Evolutionary conservation across 2,888 invertebrate species (phyloP), one percentile per base, ranked within the genome.

Genomic region (Lasiommata megera): DNA sequence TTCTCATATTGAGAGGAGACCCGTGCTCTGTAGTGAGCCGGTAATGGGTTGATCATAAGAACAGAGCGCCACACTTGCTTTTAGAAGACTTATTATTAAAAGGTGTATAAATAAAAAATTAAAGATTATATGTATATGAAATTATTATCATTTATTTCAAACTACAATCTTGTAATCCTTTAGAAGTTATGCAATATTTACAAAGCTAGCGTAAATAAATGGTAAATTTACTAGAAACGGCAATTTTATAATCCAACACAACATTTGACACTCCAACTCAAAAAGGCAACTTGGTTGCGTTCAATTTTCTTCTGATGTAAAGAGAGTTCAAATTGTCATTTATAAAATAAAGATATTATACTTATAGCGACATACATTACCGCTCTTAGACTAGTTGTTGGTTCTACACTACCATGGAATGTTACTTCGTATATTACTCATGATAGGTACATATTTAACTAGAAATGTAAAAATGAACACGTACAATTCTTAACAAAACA

Each of bases 381-480:
- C 80, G 79, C 80, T 77, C 82, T 71, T 84, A 87, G 88, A 89
- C 89, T 89, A 89, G 88, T 73, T 79, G 77, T 74, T 78, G 82
- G 78, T 82, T 69, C 76, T 79, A 81, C 73, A 67, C 79, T 82
- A 81, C 76, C 78, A 77, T 77, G 86, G 85, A 87, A 85, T 84
- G 84, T 82, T 73, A 74, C 69, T 72, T 65, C 54, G 65, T 67
- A 67, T 69, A 70, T 73, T 73, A 76, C 71, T 73, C 73, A 77
- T 71, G 72, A 78, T 79, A 79, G 79, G 80, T 74, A 80, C 72
- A 73, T 68, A 69, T 68, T 73, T 73, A 65, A 74, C 74, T 76
- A 79, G 65, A 80, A 67, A 74, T 72, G 67, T 72, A 72, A 67
- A 74, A 70, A 82, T 82, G 80, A 84, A 85, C 84, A 84, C 80